phyloP scores from a whole-genome alignment of 2,113 vertebrate species.

The Strix aluco region DNA sequence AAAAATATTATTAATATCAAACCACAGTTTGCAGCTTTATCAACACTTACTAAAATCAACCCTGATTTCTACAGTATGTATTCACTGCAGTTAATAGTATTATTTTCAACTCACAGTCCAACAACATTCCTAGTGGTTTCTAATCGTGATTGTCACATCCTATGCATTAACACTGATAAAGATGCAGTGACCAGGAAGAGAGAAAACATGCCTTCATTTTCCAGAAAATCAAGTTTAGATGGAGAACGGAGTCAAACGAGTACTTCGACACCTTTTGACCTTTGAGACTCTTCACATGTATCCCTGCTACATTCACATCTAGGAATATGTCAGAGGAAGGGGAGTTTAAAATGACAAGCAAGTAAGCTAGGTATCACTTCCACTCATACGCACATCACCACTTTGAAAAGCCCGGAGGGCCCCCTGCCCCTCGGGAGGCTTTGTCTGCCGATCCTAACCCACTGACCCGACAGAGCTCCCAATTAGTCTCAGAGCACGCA shows the following conservation, averaged over 20 bases:
- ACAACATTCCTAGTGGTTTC: neutral
- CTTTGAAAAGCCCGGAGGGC: accelerated
- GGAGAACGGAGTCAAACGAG: neutral
- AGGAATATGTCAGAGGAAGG: neutral
- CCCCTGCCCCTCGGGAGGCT: neutral
- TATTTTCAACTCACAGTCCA: neutral
- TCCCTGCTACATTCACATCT: neutral
- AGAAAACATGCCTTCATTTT: neutral
- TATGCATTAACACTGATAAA: neutral
- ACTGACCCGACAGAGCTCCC: neutral
- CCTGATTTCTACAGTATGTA: neutral
- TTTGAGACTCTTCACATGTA: neutral
- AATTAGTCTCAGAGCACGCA: accelerated
- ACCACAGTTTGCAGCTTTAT: neutral
- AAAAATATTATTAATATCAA: neutral
- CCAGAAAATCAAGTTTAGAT: neutral
- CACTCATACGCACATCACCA: neutral
- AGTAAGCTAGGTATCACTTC: accelerated
- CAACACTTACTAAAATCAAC: neutral
- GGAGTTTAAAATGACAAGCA: accelerated
- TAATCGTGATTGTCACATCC: neutral
- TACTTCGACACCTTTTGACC: neutral
- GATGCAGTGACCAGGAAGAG: neutral
- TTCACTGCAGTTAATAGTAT: neutral
- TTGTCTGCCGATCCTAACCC: neutral